Percentiles rank a stretch among this genome's conserved stretches.
Evolutionary conservation across 2,797 vertebrate genomes (phyloP).

Genomic region (Acomys russatus): DNA sequence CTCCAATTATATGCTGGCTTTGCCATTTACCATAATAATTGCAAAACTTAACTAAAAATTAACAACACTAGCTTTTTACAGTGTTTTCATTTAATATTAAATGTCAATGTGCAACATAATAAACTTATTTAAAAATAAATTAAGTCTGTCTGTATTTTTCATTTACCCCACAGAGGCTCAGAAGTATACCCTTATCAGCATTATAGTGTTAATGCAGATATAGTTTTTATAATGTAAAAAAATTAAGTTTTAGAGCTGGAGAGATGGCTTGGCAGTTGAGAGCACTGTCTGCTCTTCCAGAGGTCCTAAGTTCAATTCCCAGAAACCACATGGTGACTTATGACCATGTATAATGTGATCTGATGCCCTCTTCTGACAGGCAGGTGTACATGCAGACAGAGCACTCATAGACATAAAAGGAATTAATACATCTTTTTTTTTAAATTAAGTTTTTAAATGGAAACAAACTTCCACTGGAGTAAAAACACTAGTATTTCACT

Average conservation of each 20-base stretch:
- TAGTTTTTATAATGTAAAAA: background rate
- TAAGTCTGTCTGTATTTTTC: slow-evolving; percentile 23
- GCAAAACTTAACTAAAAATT: slow-evolving; percentile 15
- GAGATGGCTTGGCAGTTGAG: too few species aligned
- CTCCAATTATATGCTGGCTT: background rate
- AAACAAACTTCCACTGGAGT: background rate
- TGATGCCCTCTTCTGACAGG: too few species aligned
- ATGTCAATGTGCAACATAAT: slow-evolving; percentile 1
- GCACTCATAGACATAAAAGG: too few species aligned
- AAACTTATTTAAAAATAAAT: slow-evolving; percentile 51
- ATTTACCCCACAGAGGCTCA: slow-evolving; percentile 22
- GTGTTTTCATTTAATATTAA: slow-evolving; percentile 37
- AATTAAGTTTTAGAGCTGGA: too few species aligned
- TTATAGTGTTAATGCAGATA: slow-evolving; percentile 20
- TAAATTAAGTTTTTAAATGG: slow-evolving; percentile 22
- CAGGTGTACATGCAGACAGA: too few species aligned
- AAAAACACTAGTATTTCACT: slow-evolving; percentile 36
- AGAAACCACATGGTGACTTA: too few species aligned
- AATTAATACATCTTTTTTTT: too few species aligned
- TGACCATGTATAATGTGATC: too few species aligned
- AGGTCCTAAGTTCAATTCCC: too few species aligned
- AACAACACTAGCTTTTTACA: background rate
- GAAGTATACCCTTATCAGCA: slow-evolving; percentile 18
- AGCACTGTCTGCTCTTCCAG: too few species aligned
- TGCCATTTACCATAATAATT: slow-evolving; percentile 18